Evolutionary conservation across 2,888 invertebrate species (phyloP).

Genomic region (Sphinx pinastri): DNA sequence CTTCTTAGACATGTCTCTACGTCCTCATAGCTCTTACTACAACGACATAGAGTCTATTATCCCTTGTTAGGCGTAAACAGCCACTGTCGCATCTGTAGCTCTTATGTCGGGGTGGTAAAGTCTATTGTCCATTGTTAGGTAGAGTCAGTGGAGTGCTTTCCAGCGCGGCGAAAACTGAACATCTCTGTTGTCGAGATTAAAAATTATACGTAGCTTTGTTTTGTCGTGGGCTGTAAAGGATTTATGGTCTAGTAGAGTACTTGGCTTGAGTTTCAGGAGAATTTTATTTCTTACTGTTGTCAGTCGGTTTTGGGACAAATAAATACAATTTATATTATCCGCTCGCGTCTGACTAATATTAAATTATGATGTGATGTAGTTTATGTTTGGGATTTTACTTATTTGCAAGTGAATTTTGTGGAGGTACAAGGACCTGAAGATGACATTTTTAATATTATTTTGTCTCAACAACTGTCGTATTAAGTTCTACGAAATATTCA

Average conservation of each 20-base stretch:
- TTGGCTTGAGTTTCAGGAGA: conserved; percentile 15
- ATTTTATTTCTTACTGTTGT: not conserved
- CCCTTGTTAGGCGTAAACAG: not conserved
- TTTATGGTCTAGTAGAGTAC: conserved; percentile 19
- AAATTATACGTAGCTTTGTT: conserved; percentile 74
- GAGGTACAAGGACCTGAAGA: no score
- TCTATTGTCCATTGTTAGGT: conserved; percentile 39
- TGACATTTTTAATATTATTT: no score
- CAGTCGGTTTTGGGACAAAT: conserved; percentile 7
- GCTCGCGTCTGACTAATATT: not conserved
- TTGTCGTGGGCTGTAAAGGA: conserved; percentile 32
- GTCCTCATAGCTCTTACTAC: not conserved
- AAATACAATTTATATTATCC: not conserved
- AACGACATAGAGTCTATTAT: not conserved
- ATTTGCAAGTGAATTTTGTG: not conserved
- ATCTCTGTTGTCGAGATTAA: conserved; percentile 76
- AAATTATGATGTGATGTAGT: not conserved
- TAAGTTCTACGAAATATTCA: no score
- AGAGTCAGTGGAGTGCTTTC: conserved; percentile 49
- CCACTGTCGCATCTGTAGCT: conserved; percentile 19
- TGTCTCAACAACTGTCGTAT: no score
- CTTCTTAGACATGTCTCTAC: not conserved
- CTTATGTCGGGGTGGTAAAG: conserved; percentile 44
- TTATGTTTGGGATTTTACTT: not conserved
- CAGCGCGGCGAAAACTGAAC: conserved; percentile 73